Percentiles rank a stretch among this genome's conserved stretches.
These are phyloP conservation scores for Pogonophryne albipinna DNA, from an alignment of 2,797 vertebrate genomes.

Conservation along the genomic window DNA sequence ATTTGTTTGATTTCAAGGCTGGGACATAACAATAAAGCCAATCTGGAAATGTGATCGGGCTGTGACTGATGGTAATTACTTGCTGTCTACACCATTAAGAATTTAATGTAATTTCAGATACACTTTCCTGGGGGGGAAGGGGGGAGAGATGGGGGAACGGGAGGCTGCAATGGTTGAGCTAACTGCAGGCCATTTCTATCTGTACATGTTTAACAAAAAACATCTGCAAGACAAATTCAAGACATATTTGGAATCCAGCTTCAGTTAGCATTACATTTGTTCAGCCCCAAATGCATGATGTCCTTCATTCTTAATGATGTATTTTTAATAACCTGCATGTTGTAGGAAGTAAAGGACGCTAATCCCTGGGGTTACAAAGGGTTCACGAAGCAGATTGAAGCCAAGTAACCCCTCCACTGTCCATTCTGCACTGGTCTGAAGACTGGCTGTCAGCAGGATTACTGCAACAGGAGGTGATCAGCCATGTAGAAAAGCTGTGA, in stretches of 20 bases:
- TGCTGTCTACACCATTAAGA: conserved; percentile 92
- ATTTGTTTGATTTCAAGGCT: conserved; percentile 91
- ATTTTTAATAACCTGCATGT: conserved; percentile 22
- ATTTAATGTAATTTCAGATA: conserved; percentile 97
- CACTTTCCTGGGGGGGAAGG: conserved; percentile 83
- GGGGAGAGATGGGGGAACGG: conserved; percentile 12
- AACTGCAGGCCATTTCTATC: conserved; percentile 12
- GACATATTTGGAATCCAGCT: conserved; percentile 8
- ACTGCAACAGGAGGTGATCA: conserved; percentile 53
- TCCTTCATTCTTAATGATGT: conserved; percentile 15
- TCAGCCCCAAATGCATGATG: background rate
- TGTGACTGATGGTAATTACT: conserved; percentile 90
- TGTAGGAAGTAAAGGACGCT: conserved; percentile 14
- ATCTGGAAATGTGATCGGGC: conserved; percentile 91
- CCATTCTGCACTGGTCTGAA: conserved; percentile 26
- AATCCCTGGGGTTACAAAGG: conserved; percentile 36
- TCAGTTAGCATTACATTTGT: conserved; percentile 6
- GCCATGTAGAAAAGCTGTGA: conserved; percentile 70
- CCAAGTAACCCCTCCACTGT: conserved; percentile 31
- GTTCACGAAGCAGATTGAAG: conserved; percentile 47
- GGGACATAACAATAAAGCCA: conserved; percentile 86
- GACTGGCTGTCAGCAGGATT: conserved; percentile 53
- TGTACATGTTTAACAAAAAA: conserved; percentile 8
- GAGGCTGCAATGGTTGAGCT: conserved; percentile 8
- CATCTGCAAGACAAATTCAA: conserved; percentile 9